Conservation (phyloP, 2,888 invertebrate genomes). For the Xestia c-nigrum region DNA sequence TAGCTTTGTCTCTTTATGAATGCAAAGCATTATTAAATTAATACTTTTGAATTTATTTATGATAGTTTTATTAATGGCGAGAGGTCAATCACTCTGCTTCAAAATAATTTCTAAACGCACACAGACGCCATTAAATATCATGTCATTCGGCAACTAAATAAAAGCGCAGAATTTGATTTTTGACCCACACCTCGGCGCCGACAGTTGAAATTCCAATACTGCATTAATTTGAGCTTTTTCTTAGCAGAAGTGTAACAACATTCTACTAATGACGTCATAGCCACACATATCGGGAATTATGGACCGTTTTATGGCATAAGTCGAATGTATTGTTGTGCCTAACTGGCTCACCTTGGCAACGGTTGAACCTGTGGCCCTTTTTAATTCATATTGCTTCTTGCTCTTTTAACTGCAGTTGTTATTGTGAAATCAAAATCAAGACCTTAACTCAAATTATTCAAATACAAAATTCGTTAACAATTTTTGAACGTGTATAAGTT, state of each 20-base stretch:
- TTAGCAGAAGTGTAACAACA: background rate
- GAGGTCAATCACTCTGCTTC: background rate
- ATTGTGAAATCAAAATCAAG: background rate
- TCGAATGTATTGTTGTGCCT: slow-evolving; percentile 52
- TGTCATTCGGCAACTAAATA: background rate
- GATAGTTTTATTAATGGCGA: background rate
- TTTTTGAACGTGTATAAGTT: background rate
- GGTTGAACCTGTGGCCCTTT: slow-evolving; percentile 32
- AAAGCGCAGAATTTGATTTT: background rate
- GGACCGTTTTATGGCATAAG: slow-evolving; percentile 49
- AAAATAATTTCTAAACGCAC: background rate
- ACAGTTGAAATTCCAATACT: background rate
- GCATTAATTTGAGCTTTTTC: background rate
- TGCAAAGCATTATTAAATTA: background rate
- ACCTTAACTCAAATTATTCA: background rate
- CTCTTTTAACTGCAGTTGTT: background rate
- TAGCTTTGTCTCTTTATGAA: background rate
- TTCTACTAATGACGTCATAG: slow-evolving; percentile 52
- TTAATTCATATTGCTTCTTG: slow-evolving; percentile 14
- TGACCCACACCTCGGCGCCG: background rate
- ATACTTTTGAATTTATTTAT: background rate
- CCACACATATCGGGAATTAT: slow-evolving; percentile 45
- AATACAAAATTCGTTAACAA: background rate
- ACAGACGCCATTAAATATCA: background rate
- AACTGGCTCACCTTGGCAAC: slow-evolving; percentile 62